Conservation (phyloP, 1,140 invertebrate species). For the Meloidogyne exigua region DNA sequence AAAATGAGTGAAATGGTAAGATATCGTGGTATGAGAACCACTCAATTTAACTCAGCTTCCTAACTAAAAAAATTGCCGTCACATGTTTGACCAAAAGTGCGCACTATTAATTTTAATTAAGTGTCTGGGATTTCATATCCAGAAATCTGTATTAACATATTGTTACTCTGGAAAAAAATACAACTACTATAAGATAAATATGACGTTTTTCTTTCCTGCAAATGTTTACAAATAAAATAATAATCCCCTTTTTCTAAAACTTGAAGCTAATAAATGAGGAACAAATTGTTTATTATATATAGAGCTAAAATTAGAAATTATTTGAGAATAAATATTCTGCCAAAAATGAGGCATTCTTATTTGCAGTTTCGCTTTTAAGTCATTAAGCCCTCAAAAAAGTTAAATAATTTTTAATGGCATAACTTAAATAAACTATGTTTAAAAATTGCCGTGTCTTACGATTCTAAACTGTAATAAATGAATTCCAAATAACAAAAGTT, state of each 20-base stretch:
- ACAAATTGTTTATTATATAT: not conserved
- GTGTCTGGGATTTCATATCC: not conserved
- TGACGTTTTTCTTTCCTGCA: not conserved
- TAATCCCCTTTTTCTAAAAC: not conserved
- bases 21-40: too few species aligned
- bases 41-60: too few species aligned
- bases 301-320: not conserved
- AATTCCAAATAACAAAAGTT: too few species aligned
- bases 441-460: too few species aligned
- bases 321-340: not conserved
- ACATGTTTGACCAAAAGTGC: not conserved
- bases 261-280: not conserved
- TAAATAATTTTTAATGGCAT: too few species aligned
- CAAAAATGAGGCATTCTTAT: not conserved
- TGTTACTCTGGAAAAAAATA: not conserved
- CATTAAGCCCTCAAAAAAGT: too few species aligned
- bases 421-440: too few species aligned
- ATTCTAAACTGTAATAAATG: too few species aligned
- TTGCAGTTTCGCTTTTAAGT: not conserved
- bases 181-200: not conserved
- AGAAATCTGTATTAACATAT: not conserved
- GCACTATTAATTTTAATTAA: conserved; percentile 3
- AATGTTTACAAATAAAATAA: not conserved
- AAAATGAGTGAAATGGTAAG: too few species aligned
- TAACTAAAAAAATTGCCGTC: too few species aligned